These are phyloP conservation scores for Myathropa florea DNA, from an alignment of 2,888 invertebrate species.

Conservation along the genomic window DNA sequence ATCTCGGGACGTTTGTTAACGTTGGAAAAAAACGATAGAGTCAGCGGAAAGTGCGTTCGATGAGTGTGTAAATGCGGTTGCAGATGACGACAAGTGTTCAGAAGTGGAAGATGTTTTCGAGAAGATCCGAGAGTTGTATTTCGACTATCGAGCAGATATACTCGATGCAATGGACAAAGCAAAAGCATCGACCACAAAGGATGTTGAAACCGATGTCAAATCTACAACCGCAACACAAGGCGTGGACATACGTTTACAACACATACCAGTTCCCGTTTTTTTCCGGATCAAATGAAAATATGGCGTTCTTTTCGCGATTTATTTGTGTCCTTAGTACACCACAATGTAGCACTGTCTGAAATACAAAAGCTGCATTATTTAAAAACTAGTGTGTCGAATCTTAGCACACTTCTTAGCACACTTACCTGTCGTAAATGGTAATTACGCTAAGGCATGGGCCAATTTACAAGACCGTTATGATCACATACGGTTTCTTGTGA, in stretches of 20 bases:
- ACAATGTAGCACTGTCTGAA: background rate
- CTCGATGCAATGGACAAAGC: no score
- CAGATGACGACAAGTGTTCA: no score
- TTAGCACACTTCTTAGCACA: slow-evolving; percentile 1
- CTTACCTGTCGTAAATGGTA: background rate
- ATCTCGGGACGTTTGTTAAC: no score
- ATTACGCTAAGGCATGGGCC: background rate
- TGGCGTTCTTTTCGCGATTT: slow-evolving; percentile 3
- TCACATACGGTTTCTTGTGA: background rate
- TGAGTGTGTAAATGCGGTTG: no score
- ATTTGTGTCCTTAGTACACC: background rate
- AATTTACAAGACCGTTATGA: background rate
- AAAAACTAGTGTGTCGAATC: slow-evolving; percentile 14
- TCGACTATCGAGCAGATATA: no score
- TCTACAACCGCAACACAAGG: background rate
- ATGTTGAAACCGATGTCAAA: no score
- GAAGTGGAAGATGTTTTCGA: no score
- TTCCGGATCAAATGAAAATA: no score
- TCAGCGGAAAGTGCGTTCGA: no score
- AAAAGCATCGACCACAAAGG: no score
- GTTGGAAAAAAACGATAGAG: no score
- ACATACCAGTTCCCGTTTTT: slow-evolving; percentile 7
- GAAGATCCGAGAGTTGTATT: no score
- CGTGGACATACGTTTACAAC: background rate
- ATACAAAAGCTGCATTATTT: slow-evolving; percentile 17